Percentiles rank a stretch among this genome's conserved stretches.
These are phyloP conservation scores for Melanotus villosus DNA, from an alignment of 2,888 invertebrate species.

Conservation along the genomic window DNA sequence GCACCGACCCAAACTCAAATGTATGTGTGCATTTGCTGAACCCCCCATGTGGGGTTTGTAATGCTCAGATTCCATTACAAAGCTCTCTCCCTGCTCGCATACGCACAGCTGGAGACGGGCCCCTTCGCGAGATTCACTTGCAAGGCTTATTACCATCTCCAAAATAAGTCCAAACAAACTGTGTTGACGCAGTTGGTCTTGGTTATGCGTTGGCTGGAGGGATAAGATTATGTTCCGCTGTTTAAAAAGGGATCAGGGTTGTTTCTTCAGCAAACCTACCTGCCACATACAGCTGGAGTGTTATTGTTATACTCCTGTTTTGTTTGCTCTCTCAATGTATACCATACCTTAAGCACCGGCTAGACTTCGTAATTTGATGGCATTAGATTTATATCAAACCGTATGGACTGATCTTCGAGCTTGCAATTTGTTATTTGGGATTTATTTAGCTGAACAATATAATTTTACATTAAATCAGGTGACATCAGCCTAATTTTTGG, in stretches of 20 bases:
- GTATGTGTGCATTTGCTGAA: slow-evolving; percentile 51
- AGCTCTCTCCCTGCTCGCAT: slow-evolving; percentile 50
- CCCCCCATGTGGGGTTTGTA: slow-evolving; percentile 57
- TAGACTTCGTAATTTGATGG: slow-evolving; percentile 25
- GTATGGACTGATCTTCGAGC: too few species aligned
- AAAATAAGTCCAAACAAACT: slow-evolving; percentile 63
- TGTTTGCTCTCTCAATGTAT: slow-evolving; percentile 36
- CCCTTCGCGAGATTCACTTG: slow-evolving; percentile 54
- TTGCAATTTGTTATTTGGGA: too few species aligned
- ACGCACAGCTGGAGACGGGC: slow-evolving; percentile 54
- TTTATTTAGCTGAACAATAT: too few species aligned
- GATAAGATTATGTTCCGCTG: slow-evolving; percentile 45
- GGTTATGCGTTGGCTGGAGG: slow-evolving; percentile 46
- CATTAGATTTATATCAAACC: slow-evolving; percentile 32
- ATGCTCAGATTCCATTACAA: slow-evolving; percentile 62
- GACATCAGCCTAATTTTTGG: too few species aligned
- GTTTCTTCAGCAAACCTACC: slow-evolving; percentile 46
- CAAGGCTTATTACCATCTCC: slow-evolving; percentile 60
- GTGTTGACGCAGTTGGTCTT: slow-evolving; percentile 63
- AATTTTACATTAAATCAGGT: too few species aligned
- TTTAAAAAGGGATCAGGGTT: slow-evolving; percentile 46
- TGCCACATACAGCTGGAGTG: slow-evolving; percentile 46
- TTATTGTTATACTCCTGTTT: slow-evolving; percentile 43
- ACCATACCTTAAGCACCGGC: slow-evolving; percentile 19
- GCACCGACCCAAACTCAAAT: slow-evolving; percentile 36